Evolutionary conservation across 53 echinoderm and acorn worm species (phyloP), one percentile per base, ranked within the genome.

Genomic region (Astropecten irregularis): DNA sequence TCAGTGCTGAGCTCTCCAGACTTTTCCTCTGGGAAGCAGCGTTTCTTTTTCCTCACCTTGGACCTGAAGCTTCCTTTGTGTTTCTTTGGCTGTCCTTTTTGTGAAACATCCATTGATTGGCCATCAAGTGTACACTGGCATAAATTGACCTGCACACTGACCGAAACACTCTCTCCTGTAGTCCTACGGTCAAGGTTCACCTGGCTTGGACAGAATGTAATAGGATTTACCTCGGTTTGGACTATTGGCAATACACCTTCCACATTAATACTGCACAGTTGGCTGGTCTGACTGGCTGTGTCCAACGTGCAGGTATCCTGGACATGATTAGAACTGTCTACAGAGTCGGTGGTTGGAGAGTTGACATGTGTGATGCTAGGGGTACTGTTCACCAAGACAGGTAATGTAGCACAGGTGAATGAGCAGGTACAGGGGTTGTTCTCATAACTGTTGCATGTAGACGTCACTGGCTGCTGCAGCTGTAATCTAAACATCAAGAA

Each of bases 141-240:
- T 58, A 76, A 39, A 58, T 28, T 56, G 40, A 76, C 76, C 40
- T 76, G 76, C 18, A 76, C 36, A 26, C 76, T 58, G 16, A 76
- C 76, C 1, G 76, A 76, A 3, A 57, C 54, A 21, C 39, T 22
- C 46, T 39, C 26, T 21, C 57, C 0, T 51, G 33, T 51, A 34
- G 71, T 31, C 51, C 23, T 50, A 22, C 34, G 58, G 54, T 76
- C 34, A 1, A 13, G 57, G 20, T 18, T 18, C 76, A 38, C 25
- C 16, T 54, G 52, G 20, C 26, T 13, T 7, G 23, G 58, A 40
- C 56, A 14, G 20, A n/a, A n/a, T n/a, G n/a, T n/a, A n/a, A n/a
- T n/a, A n/a, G n/a, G n/a, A n/a, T n/a, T n/a, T n/a, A n/a, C n/a
- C n/a, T n/a, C n/a, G n/a, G n/a, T n/a, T n/a, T n/a, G n/a, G n/a